Evolutionary conservation across 2,797 vertebrate genomes (phyloP).

Genomic region (Anguilla marmorata): DNA sequence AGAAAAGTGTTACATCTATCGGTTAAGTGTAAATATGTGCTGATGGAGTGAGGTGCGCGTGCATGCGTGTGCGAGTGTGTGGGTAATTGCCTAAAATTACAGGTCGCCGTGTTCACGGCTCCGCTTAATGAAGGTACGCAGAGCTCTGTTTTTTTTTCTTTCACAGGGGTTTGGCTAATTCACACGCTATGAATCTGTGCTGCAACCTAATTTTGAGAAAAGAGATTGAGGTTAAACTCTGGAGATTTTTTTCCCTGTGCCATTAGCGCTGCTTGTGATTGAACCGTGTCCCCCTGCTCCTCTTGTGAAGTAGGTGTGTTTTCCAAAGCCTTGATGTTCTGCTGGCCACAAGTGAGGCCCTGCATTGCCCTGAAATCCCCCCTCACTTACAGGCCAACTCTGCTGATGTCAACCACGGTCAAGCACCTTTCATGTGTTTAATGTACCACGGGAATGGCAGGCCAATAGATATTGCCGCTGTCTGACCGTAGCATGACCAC

Average conservation of each 20-base stretch:
- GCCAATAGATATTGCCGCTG: not conserved
- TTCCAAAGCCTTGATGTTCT: not conserved
- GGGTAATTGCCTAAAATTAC: slow-evolving; percentile 2
- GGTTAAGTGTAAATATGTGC: not conserved
- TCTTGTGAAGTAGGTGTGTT: not conserved
- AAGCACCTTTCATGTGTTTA: slow-evolving; percentile 3
- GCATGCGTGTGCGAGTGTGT: not conserved
- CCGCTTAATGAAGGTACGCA: slow-evolving; percentile 1
- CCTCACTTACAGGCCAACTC: not conserved
- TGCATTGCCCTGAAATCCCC: not conserved
- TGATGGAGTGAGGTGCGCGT: not conserved
- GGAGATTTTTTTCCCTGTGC: slow-evolving; percentile 21
- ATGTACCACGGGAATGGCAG: not conserved
- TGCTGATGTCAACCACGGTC: not conserved
- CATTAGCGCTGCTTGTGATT: slow-evolving; percentile 13
- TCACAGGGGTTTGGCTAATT: slow-evolving; percentile 20
- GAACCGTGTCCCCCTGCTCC: not conserved
- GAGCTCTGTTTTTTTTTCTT: slow-evolving; percentile 2
- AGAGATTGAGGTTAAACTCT: slow-evolving; percentile 27
- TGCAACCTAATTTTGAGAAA: slow-evolving; percentile 6
- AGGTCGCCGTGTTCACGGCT: slow-evolving; percentile 4
- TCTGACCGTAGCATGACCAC: not conserved
- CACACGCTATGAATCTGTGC: slow-evolving; percentile 13
- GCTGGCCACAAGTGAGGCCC: not conserved
- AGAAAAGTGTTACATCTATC: slow-evolving; percentile 10